Conservation (phyloP, 1,140 invertebrate species). For the Ips nitidus region DNA sequence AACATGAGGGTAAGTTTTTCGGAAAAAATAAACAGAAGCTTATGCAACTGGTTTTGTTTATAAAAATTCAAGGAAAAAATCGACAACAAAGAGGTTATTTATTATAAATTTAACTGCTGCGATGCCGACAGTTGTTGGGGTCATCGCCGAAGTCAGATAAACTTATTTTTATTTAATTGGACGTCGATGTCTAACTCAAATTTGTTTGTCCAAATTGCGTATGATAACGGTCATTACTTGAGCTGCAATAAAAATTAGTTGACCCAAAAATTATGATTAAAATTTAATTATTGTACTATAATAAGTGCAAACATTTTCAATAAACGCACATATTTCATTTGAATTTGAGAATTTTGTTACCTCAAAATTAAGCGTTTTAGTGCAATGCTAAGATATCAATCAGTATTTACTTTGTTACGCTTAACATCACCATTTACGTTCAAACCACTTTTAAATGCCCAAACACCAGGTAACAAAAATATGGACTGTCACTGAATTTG, state of each 20-base stretch:
- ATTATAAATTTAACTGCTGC: background rate
- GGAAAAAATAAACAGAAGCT: background rate
- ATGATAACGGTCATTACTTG: background rate
- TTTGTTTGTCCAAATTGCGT: conserved; percentile 11
- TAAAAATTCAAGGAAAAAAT: background rate
- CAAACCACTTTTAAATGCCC: no score
- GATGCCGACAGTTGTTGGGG: background rate
- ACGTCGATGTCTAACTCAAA: conserved; percentile 6
- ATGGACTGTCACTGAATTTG: no score
- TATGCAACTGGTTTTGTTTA: background rate
- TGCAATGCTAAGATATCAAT: no score
- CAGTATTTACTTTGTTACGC: no score
- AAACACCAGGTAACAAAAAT: no score
- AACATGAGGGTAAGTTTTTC: conserved; percentile 5
- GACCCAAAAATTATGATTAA: background rate
- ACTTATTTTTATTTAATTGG: conserved; percentile 13
- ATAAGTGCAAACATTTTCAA: no score
- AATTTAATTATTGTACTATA: no score
- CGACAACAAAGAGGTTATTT: conserved; percentile 1
- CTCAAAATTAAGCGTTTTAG: no score
- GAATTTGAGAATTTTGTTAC: no score
- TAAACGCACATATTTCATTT: no score
- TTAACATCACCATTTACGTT: no score
- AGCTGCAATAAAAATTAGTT: background rate
- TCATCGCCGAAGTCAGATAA: conserved; percentile 17